Base-by-base conservation (phyloP, 2,888 invertebrate genomes). In the Odontomyia ornata region DNA sequence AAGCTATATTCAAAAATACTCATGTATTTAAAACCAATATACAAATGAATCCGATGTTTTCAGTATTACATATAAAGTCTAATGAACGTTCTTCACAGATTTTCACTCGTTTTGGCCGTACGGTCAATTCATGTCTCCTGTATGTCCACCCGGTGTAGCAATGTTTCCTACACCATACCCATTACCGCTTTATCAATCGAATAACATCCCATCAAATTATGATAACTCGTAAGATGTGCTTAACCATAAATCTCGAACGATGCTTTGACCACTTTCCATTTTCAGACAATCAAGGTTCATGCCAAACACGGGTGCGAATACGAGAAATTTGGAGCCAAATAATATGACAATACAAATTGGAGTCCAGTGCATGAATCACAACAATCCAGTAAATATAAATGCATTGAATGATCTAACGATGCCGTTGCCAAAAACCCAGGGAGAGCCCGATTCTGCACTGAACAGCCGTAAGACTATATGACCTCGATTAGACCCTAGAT, bases 31-130 rank as follows among this genome's bases (percentile, higher is more conserved):
- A n/a, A n/a, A n/a, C n/a, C n/a, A n/a, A n/a, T n/a, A n/a, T n/a
- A n/a, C n/a, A n/a, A n/a, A n/a, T n/a, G n/a, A n/a, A n/a, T n/a
- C n/a, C n/a, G n/a, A n/a, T n/a, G n/a, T n/a, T n/a, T n/a, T n/a
- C n/a, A n/a, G n/a, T n/a, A n/a, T n/a, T n/a, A n/a, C n/a, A n/a
- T n/a, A n/a, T n/a, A n/a, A n/a, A 43, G 13, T 43, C 43, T 7
- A 43, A 43, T 13, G 7, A 36, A 36, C 9, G 36, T 9, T 36
- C 36, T 36, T 36, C 83, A 25, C 28, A 72, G 83, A 83, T 78
- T 81, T 82, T 80, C 83, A 82, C 77, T 80, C 83, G 15, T 80
- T 82, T 30, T 83, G 83, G 82, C 82, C 83, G 21, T 83, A 82
- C 79, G 83, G 82, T 36, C 81, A 82, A 9, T 82, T 83, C 65